Conservation (phyloP, 2,888 invertebrate species). For the Parasteatoda lunata region DNA sequence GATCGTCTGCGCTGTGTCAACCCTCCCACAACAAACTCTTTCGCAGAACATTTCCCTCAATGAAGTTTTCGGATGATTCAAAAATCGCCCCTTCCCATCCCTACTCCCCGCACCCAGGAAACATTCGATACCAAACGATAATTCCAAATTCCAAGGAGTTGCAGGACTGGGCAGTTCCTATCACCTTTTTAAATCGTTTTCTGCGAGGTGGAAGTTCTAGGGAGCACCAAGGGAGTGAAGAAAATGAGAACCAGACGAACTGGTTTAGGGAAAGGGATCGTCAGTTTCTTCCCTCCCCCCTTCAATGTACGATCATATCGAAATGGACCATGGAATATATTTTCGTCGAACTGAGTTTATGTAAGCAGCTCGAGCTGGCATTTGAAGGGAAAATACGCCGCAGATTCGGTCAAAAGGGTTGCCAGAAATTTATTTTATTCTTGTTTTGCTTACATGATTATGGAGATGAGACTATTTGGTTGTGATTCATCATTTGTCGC, state of each 20-base stretch:
- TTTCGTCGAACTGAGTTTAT: constrained; percentile 8
- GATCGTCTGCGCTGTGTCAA: background rate
- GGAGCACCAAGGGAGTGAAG: background rate
- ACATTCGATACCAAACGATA: constrained; percentile 1
- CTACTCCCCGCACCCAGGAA: background rate
- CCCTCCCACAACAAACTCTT: background rate
- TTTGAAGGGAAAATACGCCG: background rate
- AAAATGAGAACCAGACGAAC: constrained; percentile 41
- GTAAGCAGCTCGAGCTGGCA: no score
- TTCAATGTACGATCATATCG: constrained; percentile 41
- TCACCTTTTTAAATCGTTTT: constrained; percentile 19
- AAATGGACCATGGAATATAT: constrained; percentile 40
- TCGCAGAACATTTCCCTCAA: background rate
- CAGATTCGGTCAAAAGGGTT: constrained; percentile 29
- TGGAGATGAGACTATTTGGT: constrained; percentile 12
- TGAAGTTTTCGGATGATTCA: background rate
- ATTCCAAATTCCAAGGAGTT: background rate
- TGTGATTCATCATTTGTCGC: constrained; percentile 21
- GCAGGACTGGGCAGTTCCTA: background rate
- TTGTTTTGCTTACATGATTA: constrained; percentile 56
- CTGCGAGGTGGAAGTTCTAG: background rate
- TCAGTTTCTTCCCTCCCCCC: constrained; percentile 3
- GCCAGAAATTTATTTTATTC: constrained; percentile 9
- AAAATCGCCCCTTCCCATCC: no score
- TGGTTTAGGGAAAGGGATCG: constrained; percentile 27